Percentiles rank a stretch among this genome's conserved stretches.
These are phyloP conservation scores for Metalampra italica DNA, from an alignment of 2,888 invertebrate species.

Conservation along the genomic window DNA sequence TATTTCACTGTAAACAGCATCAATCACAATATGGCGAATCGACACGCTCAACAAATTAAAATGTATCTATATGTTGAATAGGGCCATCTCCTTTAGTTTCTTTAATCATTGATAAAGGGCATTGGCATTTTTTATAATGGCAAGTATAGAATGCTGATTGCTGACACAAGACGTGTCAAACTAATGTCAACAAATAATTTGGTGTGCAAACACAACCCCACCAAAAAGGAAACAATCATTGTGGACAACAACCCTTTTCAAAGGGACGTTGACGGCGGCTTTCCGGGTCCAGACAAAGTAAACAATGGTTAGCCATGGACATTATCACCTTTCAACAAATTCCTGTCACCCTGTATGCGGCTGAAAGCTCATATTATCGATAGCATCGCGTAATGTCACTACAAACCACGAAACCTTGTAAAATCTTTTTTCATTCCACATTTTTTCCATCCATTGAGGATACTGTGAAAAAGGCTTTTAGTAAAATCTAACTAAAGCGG, in stretches of 20 bases:
- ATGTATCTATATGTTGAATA: too few relatives aligned
- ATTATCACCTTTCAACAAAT: conserved; percentile 36
- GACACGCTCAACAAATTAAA: too few relatives aligned
- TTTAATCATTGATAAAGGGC: too few relatives aligned
- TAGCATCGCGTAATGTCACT: conserved; percentile 53
- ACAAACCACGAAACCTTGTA: conserved; percentile 4
- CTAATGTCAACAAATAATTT: too few relatives aligned
- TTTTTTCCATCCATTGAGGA: conserved; percentile 21
- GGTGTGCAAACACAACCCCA: too few relatives aligned
- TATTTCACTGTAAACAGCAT: too few relatives aligned
- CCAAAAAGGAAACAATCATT: not conserved
- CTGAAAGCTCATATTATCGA: conserved; percentile 57
- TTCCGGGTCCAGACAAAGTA: conserved; percentile 10
- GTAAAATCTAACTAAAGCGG: not conserved
- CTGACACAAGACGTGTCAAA: too few relatives aligned
- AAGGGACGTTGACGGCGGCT: not conserved
- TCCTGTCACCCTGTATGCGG: conserved; percentile 35
- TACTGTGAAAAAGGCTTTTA: conserved; percentile 2
- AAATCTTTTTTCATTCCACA: not conserved
- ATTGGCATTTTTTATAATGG: too few relatives aligned
- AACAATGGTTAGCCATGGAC: conserved; percentile 21
- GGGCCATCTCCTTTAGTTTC: too few relatives aligned
- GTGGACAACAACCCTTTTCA: not conserved
- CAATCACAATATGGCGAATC: too few relatives aligned
- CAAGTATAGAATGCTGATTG: too few relatives aligned